A percentile compares a stretch with the other conserved stretches of the same genome.
phyloP scores from a whole-genome alignment of 2,113 vertebrate genomes.

The Eublepharis macularius region DNA sequence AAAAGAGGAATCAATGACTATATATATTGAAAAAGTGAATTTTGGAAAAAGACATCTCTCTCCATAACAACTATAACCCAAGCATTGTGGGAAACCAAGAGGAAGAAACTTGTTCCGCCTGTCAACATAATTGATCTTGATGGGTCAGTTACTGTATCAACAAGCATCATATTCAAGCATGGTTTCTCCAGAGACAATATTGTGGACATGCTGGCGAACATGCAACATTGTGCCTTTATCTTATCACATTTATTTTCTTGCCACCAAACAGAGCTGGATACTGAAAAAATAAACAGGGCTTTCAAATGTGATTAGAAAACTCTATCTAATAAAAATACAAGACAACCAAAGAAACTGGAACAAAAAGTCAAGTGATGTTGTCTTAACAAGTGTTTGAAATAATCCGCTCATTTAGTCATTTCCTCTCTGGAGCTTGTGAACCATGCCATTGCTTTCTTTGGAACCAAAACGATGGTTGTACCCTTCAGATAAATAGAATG shows the following conservation, averaged over 20 bases:
- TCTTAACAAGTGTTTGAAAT: not conserved
- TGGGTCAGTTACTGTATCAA: not conserved
- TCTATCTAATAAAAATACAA: not conserved
- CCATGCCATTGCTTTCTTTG: not conserved
- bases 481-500: not conserved
- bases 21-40: no score
- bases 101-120: not conserved
- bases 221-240: not conserved
- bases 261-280: slow-evolving; percentile 7
- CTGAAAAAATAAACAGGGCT: not conserved
- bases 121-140: not conserved
- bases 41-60: not conserved
- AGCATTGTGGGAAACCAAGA: no score
- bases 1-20: no score
- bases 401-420: not conserved
- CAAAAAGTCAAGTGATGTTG: not conserved
- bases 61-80: no score
- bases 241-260: not conserved
- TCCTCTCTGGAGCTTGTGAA: not conserved
- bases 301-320: not conserved
- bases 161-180: not conserved
- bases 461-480: not conserved
- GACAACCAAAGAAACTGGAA: not conserved
- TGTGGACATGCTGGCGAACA: not conserved
- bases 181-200: not conserved